A percentile compares a stretch with the other conserved stretches of the same genome.
These are phyloP conservation scores for Eristalinus sepulchralis DNA, from an alignment of 2,888 invertebrate species.

Conservation along the genomic window DNA sequence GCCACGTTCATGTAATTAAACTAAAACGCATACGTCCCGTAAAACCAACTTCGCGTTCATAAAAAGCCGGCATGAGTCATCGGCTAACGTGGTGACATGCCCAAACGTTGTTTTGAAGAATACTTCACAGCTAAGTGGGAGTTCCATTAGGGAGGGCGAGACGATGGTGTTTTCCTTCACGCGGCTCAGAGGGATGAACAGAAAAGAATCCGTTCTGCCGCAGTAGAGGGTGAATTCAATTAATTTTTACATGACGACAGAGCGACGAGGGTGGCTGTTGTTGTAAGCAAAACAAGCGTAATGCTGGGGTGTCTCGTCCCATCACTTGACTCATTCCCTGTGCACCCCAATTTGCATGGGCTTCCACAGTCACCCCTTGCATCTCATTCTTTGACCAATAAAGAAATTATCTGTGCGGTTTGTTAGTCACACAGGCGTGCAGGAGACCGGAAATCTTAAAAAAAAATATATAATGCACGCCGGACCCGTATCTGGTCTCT, in stretches of 20 bases:
- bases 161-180: neutral
- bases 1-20: neutral
- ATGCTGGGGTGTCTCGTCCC: conserved; percentile 4
- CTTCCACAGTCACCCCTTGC: neutral
- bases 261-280: conserved; percentile 10
- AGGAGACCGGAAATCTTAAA: conserved; percentile 24
- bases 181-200: neutral
- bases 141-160: neutral
- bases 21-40: neutral
- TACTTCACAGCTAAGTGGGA: conserved; percentile 7
- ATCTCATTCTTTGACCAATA: conserved; percentile 3
- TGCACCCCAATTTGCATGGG: conserved; percentile 9
- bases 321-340: conserved; percentile 4
- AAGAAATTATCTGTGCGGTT: conserved; percentile 24
- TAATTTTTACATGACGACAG: conserved; percentile 18
- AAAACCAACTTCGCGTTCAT: neutral
- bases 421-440: conserved; percentile 9
- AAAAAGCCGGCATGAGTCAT: conserved; percentile 29
- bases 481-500: neutral
- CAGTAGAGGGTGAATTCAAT: neutral
- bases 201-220: neutral
- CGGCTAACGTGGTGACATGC: conserved; percentile 14
- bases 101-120: conserved; percentile 25
- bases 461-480: neutral
- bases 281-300: conserved; percentile 5